Base-by-base conservation (phyloP, 2,888 invertebrate species). In the Vesta saturnalis region DNA sequence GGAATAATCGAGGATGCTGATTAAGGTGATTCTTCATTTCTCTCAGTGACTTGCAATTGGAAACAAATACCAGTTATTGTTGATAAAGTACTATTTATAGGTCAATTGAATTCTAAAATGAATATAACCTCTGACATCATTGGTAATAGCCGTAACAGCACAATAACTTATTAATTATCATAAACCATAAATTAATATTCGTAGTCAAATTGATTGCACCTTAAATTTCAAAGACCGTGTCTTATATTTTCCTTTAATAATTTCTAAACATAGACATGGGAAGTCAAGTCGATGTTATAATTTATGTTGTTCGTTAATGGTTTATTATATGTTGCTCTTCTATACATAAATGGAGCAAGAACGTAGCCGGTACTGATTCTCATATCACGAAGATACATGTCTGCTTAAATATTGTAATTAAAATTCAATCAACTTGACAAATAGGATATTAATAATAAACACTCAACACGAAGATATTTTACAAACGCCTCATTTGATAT, bases 131-230 rank as follows among this genome's bases (percentile, higher is more conserved):
- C 60, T 71, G 71, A 72, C 72, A 72, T 63, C 55, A 39, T 22
- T 43, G 10, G 43, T 6, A 43, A 43, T n/a, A n/a, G n/a, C n/a
- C 52, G 8, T 6, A 16, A 52, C 1, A 6, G 21, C 19, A 18
- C 19, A 18, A 52, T 21, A 39, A 15, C 64, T 69, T 60, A 65
- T 71, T 72, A 72, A 72, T 72, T 72, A 72, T 54, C 71, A 71
- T 72, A 72, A 72, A 67, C 67, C 71, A 72, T 72, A 72, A 72
- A 72, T 72, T 68, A 70, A 70, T n/a, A n/a, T 71, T 72, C 71
- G 18, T 60, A 57, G 68, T 10, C 55, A 71, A 73, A 71, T 60
- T 61, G 67, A 71, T 71, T 71, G 59, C 64, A 60, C 67, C 58
- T 71, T 67, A 70, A 70, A 70, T 67, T 60, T 67, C 54, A 67